Percentiles rank a stretch among this genome's conserved stretches.
phyloP scores from a whole-genome alignment of 53 echinoderm and acorn worm species.

The Pentamera pediparva region DNA sequence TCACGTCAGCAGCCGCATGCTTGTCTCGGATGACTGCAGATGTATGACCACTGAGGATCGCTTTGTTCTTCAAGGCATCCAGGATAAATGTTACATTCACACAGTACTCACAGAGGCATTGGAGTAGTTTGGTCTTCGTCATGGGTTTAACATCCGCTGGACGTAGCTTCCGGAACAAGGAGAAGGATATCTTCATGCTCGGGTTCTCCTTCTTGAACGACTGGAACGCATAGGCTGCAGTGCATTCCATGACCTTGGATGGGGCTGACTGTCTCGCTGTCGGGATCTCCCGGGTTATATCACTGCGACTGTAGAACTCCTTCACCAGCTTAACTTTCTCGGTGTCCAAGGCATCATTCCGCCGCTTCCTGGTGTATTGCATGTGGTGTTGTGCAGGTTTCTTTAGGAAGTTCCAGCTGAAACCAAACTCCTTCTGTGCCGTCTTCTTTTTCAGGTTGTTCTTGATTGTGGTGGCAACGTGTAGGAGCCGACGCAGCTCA shows the following conservation, averaged over 20 bases:
- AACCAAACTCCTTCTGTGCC: constrained; percentile 35
- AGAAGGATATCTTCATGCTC: constrained; percentile 13
- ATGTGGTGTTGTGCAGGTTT: neutral
- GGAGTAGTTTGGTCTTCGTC: constrained; percentile 33
- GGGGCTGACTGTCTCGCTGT: neutral
- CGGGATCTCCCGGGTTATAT: constrained; percentile 45
- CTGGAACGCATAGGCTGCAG: constrained; percentile 16
- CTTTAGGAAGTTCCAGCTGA: constrained; percentile 49
- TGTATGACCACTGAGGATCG: too few species aligned
- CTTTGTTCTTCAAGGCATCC: constrained; percentile 9
- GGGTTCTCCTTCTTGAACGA: constrained; percentile 42
- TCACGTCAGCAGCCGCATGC: neutral
- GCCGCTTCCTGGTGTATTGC: constrained; percentile 6
- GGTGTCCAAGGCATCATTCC: constrained; percentile 29
- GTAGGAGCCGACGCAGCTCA: constrained; percentile 37
- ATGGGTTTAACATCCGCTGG: constrained; percentile 41
- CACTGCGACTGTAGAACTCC: constrained; percentile 35
- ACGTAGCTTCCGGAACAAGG: constrained; percentile 20
- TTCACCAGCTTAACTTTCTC: constrained; percentile 13
- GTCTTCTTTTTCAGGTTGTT: constrained; percentile 44
- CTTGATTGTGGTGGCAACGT: constrained; percentile 30
- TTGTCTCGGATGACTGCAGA: too few species aligned
- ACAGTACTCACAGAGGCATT: constrained; percentile 51
- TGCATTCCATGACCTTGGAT: constrained; percentile 45
- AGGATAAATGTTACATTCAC: constrained; percentile 32